These are phyloP conservation scores for Coluber constrictor DNA, from an alignment of 2,797 vertebrate genomes.

Conservation along the genomic window DNA sequence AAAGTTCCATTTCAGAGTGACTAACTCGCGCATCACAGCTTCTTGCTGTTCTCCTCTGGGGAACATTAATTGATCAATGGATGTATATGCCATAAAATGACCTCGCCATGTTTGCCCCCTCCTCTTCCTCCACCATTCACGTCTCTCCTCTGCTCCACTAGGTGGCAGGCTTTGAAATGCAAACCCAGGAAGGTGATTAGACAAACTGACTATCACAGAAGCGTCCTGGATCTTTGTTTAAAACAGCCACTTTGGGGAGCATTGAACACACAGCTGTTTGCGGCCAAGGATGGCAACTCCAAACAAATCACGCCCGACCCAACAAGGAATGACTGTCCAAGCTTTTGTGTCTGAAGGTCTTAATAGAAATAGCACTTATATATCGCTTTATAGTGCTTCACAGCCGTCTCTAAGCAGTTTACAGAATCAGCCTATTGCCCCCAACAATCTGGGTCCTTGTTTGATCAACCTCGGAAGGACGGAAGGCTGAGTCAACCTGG, in stretches of 20 bases:
- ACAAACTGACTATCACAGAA: too few relatives aligned
- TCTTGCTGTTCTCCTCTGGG: not conserved
- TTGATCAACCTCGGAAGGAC: too few relatives aligned
- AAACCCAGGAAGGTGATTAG: not conserved
- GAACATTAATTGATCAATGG: slow-evolving; percentile 1
- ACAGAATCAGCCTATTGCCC: too few relatives aligned
- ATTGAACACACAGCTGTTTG: not conserved
- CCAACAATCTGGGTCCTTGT: too few relatives aligned
- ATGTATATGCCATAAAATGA: not conserved
- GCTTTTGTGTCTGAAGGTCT: not conserved
- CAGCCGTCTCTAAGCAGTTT: too few relatives aligned
- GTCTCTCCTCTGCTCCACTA: not conserved
- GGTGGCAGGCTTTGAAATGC: slow-evolving; percentile 6
- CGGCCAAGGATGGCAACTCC: too few relatives aligned
- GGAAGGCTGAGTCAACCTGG: too few relatives aligned
- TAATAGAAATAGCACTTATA: not conserved
- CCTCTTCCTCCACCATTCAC: too few relatives aligned
- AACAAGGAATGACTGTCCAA: not conserved
- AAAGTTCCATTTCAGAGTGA: not conserved
- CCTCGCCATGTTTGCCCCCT: not conserved
- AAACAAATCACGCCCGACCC: not conserved
- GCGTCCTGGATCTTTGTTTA: not conserved
- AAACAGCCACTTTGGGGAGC: not conserved
- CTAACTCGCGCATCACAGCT: not conserved
- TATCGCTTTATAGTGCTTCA: too few relatives aligned